These are phyloP conservation scores for Anabacerthia variegaticeps DNA, from an alignment of 2,797 vertebrate genomes.

Conservation along the genomic window DNA sequence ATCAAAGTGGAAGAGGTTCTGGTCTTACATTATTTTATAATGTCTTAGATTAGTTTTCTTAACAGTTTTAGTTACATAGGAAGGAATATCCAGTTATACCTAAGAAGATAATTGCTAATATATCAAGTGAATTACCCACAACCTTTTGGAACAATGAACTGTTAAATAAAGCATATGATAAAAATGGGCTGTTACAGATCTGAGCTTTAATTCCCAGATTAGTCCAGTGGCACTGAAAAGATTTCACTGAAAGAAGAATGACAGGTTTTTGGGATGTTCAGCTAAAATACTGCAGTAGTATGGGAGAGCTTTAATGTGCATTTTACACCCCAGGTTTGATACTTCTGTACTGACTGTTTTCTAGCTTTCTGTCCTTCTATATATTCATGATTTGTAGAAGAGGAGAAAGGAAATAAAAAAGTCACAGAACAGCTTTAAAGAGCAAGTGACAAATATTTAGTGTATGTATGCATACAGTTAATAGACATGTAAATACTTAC, in stretches of 20 bases:
- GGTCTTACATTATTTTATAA: slow-evolving; percentile 32
- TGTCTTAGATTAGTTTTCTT: slow-evolving; percentile 44
- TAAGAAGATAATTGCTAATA: slow-evolving; percentile 44
- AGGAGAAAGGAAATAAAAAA: background rate
- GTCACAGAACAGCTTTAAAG: background rate
- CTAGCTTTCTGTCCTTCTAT: background rate
- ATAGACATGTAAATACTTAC: background rate
- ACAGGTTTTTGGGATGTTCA: background rate
- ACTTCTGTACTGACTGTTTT: background rate
- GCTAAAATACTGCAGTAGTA: background rate
- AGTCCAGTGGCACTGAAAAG: background rate
- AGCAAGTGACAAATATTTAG: background rate
- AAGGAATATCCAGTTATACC: slow-evolving; percentile 6
- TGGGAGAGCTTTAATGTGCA: background rate
- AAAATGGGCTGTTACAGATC: background rate
- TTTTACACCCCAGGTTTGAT: background rate
- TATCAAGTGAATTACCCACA: slow-evolving; percentile 45
- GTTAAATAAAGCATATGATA: slow-evolving; percentile 42
- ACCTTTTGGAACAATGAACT: slow-evolving; percentile 24
- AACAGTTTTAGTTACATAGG: slow-evolving; percentile 54
- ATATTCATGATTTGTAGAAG: background rate
- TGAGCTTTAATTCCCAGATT: background rate
- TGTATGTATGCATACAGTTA: background rate
- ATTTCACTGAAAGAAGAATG: background rate
- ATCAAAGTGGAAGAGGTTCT: slow-evolving; percentile 53